Conservation (phyloP, 2,797 vertebrate genomes). For the Garrulus glandarius region DNA sequence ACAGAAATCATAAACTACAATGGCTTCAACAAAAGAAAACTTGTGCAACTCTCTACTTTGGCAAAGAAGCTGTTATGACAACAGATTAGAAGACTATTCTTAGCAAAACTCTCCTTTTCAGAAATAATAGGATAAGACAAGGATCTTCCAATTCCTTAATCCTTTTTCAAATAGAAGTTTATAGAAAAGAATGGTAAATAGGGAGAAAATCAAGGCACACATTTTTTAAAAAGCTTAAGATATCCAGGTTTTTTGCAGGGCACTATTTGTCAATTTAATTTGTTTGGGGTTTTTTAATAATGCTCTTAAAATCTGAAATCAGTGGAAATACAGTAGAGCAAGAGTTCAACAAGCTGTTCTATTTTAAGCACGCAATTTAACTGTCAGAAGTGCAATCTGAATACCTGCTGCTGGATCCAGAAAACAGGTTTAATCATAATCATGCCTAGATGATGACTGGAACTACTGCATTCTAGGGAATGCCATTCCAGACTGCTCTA, state of each 20-base stretch:
- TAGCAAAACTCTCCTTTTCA: conserved; percentile 25
- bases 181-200: neutral
- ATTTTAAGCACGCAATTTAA: neutral
- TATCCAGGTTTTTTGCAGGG: neutral
- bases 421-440: neutral
- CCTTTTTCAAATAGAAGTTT: conserved; percentile 1
- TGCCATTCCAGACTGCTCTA: neutral
- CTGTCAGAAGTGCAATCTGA: neutral
- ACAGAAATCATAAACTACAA: neutral
- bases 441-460: neutral
- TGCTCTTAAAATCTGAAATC: neutral
- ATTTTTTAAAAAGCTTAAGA: neutral
- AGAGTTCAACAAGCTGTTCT: neutral
- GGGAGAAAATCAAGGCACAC: neutral
- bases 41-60: neutral
- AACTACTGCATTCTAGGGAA: neutral
- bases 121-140: conserved; percentile 31
- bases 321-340: neutral
- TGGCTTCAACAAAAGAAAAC: neutral
- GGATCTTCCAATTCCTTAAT: conserved; percentile 29
- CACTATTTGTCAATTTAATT: neutral
- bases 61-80: neutral
- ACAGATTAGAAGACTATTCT: conserved; percentile 37
- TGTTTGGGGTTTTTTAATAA: neutral
- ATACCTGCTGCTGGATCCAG: neutral